Conservation (phyloP, 2,888 invertebrate genomes). For the Nesidiocoris tenuis region DNA sequence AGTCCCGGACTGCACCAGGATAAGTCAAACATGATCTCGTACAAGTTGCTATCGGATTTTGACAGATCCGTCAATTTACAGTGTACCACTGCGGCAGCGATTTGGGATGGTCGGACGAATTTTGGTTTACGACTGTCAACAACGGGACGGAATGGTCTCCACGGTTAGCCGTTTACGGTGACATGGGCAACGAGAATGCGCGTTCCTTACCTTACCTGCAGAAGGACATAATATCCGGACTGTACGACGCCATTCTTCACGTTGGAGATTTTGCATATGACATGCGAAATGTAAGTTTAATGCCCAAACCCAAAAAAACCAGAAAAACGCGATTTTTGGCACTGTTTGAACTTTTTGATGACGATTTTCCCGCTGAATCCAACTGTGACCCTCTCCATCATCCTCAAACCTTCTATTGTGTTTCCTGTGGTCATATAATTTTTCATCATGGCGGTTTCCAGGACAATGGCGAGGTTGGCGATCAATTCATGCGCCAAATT, state of each 20-base stretch:
- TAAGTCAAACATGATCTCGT: no score
- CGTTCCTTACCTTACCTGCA: slow-evolving; percentile 81
- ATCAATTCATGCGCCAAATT: slow-evolving; percentile 90
- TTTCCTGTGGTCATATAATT: no score
- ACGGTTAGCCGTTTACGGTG: slow-evolving; percentile 83
- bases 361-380: no score
- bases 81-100: slow-evolving; percentile 79
- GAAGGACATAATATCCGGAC: slow-evolving; percentile 73
- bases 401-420: no score
- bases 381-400: no score
- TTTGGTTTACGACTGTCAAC: slow-evolving; percentile 73
- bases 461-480: slow-evolving; percentile 78
- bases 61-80: no score
- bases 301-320: background rate
- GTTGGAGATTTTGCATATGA: slow-evolving; percentile 96
- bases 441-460: no score
- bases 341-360: no score
- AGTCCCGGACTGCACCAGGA: no score
- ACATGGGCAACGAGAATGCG: slow-evolving; percentile 91
- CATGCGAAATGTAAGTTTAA: slow-evolving; percentile 67
- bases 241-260: slow-evolving; percentile 85
- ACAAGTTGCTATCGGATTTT: background rate
- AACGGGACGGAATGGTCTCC: slow-evolving; percentile 73
- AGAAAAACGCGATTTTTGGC: no score
- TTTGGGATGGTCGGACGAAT: slow-evolving; percentile 78